Percentiles rank a stretch among this genome's conserved stretches.
phyloP scores from a whole-genome alignment of 2,113 vertebrate genomes.

The Lichenostomus cassidix region DNA sequence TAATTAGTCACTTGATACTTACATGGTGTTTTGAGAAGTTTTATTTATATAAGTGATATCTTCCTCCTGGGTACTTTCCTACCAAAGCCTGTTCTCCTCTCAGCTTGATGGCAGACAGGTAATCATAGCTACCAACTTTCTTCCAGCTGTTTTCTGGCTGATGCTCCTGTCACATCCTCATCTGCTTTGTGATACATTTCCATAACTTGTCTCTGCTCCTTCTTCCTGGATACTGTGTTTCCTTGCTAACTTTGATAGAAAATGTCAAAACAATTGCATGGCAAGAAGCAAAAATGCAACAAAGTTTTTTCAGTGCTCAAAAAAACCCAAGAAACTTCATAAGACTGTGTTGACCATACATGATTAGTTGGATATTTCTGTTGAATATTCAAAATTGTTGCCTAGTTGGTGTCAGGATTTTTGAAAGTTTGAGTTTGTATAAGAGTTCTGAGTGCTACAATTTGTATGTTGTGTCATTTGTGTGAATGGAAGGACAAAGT shows the following conservation, averaged over 20 bases:
- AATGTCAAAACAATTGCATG: background rate
- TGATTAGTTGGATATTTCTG: background rate
- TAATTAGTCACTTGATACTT: background rate
- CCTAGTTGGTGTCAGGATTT: background rate
- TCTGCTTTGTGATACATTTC: background rate
- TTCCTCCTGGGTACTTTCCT: background rate
- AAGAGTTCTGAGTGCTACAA: background rate
- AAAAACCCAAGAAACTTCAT: background rate
- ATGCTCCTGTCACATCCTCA: background rate
- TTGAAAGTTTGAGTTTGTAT: background rate
- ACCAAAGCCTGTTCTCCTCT: background rate
- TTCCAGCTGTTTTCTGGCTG: background rate
- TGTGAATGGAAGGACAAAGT: background rate
- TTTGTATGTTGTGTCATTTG: background rate
- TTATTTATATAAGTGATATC: background rate
- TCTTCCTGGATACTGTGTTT: background rate
- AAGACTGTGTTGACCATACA: background rate
- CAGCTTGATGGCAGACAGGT: background rate
- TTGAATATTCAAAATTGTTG: background rate
- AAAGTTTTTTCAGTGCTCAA: background rate
- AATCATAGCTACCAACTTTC: background rate
- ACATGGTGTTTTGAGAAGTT: background rate
- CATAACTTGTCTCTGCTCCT: background rate
- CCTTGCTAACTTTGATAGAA: background rate
- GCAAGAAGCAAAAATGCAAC: background rate